These are phyloP conservation scores for Puntigrus tetrazona DNA, from an alignment of 2,113 vertebrate genomes.

Conservation along the genomic window DNA sequence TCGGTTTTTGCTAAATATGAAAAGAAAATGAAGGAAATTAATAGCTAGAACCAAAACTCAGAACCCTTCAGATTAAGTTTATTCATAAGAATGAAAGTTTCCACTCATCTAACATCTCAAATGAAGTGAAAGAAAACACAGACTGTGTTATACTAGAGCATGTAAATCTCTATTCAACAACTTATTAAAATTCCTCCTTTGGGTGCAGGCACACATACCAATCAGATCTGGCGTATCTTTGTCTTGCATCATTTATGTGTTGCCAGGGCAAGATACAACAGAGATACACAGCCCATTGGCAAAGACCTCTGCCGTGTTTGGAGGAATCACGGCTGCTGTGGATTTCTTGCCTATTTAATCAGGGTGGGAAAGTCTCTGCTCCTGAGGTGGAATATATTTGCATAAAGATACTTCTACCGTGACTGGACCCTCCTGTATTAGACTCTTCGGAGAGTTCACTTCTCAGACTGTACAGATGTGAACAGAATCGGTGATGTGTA, in stretches of 20 bases:
- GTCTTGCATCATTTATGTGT: conserved; percentile 72
- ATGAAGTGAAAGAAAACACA: conserved; percentile 3
- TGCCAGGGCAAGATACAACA: conserved; percentile 58
- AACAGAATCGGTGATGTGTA: background rate
- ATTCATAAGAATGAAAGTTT: conserved; percentile 10
- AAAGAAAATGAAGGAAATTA: background rate
- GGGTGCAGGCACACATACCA: conserved; percentile 59
- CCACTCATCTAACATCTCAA: conserved; percentile 2
- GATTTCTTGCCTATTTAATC: conserved; percentile 56
- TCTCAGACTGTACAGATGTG: background rate
- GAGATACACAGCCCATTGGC: conserved; percentile 45
- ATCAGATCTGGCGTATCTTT: conserved; percentile 61
- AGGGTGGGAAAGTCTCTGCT: conserved; percentile 49
- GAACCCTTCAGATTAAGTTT: background rate
- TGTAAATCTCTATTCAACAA: conserved; percentile 38
- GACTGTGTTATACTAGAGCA: conserved; percentile 24
- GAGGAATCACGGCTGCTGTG: conserved; percentile 43
- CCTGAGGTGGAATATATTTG: conserved; percentile 57
- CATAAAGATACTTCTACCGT: conserved; percentile 43
- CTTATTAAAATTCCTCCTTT: conserved; percentile 57
- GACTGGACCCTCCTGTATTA: conserved; percentile 7
- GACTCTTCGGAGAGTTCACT: conserved; percentile 14
- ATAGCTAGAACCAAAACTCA: background rate
- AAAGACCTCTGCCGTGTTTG: conserved; percentile 28
- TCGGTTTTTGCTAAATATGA: background rate